These are phyloP conservation scores for Caenorhabditis imperialis DNA, from an alignment of 2,888 invertebrate genomes.

Conservation along the genomic window DNA sequence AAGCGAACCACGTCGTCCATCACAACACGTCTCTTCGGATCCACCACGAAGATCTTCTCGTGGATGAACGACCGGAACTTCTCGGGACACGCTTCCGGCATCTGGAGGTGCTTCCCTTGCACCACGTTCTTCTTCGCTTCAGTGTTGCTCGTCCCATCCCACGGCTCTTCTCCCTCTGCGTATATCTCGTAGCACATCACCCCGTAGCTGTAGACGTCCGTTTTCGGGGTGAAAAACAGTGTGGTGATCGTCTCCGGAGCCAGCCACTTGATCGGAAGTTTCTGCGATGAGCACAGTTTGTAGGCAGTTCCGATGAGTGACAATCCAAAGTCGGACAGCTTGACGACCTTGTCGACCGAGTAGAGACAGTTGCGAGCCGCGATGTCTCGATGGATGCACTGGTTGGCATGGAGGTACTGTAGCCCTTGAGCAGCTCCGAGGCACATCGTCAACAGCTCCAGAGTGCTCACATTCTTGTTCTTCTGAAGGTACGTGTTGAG, in stretches of 20 bases:
- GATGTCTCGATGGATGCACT: constrained; percentile 45
- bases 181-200: constrained; percentile 60
- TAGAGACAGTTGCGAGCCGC: constrained; percentile 50
- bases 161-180: constrained; percentile 59
- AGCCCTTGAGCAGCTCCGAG: constrained; percentile 46
- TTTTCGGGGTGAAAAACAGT: constrained; percentile 45
- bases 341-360: constrained; percentile 36
- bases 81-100: constrained; percentile 54
- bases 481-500: constrained; percentile 28
- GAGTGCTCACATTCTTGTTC: constrained; percentile 11
- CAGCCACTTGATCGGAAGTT: constrained; percentile 59
- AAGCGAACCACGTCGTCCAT: constrained; percentile 55
- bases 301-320: constrained; percentile 31
- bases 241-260: constrained; percentile 51
- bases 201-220: constrained; percentile 60
- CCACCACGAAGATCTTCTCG: constrained; percentile 53
- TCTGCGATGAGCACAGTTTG: constrained; percentile 35
- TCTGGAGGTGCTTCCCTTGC: constrained; percentile 36
- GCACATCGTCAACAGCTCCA: constrained; percentile 30
- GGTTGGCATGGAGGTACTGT: constrained; percentile 37
- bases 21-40: constrained; percentile 42
- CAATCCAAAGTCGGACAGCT: constrained; percentile 57
- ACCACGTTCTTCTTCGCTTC: constrained; percentile 48
- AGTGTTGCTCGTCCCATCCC: constrained; percentile 53
- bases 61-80: constrained; percentile 55